Conservation (phyloP, 2,888 invertebrate species). For the Itoplectis maculator region DNA sequence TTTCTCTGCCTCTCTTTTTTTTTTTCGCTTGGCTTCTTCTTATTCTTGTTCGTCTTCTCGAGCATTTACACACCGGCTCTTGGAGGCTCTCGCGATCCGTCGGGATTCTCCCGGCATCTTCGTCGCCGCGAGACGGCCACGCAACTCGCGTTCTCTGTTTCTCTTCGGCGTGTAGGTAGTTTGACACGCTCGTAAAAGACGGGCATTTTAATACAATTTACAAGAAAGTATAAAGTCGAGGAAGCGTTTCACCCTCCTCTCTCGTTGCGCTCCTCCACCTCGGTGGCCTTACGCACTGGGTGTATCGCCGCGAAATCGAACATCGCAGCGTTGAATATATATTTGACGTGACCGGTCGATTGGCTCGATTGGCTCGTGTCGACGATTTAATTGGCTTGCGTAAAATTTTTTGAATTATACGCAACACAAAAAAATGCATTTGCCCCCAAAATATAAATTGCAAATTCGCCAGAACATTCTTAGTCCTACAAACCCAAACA, state of each 20-base stretch:
- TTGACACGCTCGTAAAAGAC: conserved; percentile 84
- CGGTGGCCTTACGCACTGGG: conserved; percentile 25
- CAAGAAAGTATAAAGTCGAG: conserved; percentile 82
- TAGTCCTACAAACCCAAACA: no score
- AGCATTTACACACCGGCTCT: conserved; percentile 55
- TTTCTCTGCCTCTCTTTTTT: conserved; percentile 41
- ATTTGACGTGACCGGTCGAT: neutral
- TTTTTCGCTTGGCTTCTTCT: conserved; percentile 35
- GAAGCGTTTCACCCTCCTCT: conserved; percentile 33
- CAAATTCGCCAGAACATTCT: no score
- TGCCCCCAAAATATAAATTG: neutral
- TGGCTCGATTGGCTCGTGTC: neutral
- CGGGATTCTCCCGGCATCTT: conserved; percentile 23
- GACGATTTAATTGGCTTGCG: neutral
- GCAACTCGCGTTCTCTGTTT: conserved; percentile 58
- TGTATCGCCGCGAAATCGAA: conserved; percentile 40
- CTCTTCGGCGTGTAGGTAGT: conserved; percentile 78
- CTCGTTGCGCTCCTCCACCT: neutral
- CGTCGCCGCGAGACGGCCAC: conserved; percentile 36
- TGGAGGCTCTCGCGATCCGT: conserved; percentile 24
- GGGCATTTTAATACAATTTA: conserved; percentile 84
- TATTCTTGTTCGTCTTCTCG: conserved; percentile 25
- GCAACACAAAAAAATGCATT: neutral
- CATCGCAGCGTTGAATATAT: neutral
- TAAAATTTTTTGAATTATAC: no score